Base-by-base conservation (phyloP, 2,888 invertebrate species). In the Agrochola lota region DNA sequence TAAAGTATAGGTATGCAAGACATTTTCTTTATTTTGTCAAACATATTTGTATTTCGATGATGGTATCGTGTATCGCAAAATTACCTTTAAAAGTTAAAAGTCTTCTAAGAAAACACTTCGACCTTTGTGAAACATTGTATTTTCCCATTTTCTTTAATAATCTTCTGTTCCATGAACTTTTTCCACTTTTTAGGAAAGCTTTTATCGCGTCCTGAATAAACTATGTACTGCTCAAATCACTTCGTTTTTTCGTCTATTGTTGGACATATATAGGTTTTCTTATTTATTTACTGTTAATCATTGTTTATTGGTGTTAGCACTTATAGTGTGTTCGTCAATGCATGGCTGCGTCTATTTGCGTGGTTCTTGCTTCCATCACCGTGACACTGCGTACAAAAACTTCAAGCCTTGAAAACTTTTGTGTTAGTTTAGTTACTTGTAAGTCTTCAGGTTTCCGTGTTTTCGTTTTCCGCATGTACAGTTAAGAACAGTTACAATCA, bases 361-460 rank as follows among this genome's bases (percentile, higher is more conserved):
- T 88, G 80, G 73, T 73, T 84, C 71, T 80, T 76, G 52, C 80
- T 85, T 75, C 83, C 79, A 79, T 40, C 72, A 70, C 84, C 89
- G 80, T 83, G 72, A 88, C 86, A 64, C 74, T 71, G 62, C 40
- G 23, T 60, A 79, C 66, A 87, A 89, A 90, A 90, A 88, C 78
- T 23, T 30, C 11, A 73, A 72, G 70, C 90, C 89, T 87, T 88
- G 89, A 83, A 71, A 83, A 71, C 82, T 85, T 86, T 87, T 85
- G 85, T 80, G 46, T 64, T 75, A 68, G 60, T 62, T 78, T 73
- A 72, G 30, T 73, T 78, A 77, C 63, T 83, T 75, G 70, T 78
- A 72, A 77, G 76, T 74, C 77, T 77, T 77, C 68, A 68, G 70
- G 77, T 81, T 89, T 89, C 89, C 88, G 87, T 75, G 74, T 64